These are phyloP conservation scores for Tretioscincus oriximinensis DNA, from an alignment of 2,113 vertebrate species.

Conservation along the genomic window DNA sequence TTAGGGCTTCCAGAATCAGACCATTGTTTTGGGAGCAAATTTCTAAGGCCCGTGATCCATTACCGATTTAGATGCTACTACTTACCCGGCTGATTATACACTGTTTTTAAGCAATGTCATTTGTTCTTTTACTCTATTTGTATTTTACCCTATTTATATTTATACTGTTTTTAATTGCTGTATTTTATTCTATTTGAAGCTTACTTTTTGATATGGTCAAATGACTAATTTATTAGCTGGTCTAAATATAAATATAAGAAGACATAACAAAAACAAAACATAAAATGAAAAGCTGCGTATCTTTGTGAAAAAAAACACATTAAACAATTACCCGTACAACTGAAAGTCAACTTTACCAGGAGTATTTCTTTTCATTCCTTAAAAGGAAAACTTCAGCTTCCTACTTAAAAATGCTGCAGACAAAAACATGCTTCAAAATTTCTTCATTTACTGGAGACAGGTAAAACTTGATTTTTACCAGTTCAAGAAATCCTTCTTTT, in stretches of 20 bases:
- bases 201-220: too few relatives aligned
- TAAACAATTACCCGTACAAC: not conserved
- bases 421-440: slow-evolving; percentile 10
- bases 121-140: too few relatives aligned
- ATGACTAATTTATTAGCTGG: slow-evolving; percentile 3
- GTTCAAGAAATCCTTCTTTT: not conserved
- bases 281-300: slow-evolving; percentile 3
- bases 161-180: too few relatives aligned
- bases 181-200: too few relatives aligned
- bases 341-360: slow-evolving; percentile 21
- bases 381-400: slow-evolving; percentile 8
- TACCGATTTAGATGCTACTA: too few relatives aligned
- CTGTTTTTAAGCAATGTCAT: too few relatives aligned
- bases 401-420: not conserved
- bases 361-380: not conserved
- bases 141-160: too few relatives aligned
- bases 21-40: too few relatives aligned
- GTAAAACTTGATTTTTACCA: not conserved
- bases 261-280: not conserved
- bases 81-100: too few relatives aligned
- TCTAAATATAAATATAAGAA: not conserved
- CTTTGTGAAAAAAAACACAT: not conserved
- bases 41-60: too few relatives aligned
- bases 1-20: too few relatives aligned
- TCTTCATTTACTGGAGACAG: slow-evolving; percentile 26